Conservation (phyloP, 2,113 vertebrate species). For the Hippocampus comes region DNA sequence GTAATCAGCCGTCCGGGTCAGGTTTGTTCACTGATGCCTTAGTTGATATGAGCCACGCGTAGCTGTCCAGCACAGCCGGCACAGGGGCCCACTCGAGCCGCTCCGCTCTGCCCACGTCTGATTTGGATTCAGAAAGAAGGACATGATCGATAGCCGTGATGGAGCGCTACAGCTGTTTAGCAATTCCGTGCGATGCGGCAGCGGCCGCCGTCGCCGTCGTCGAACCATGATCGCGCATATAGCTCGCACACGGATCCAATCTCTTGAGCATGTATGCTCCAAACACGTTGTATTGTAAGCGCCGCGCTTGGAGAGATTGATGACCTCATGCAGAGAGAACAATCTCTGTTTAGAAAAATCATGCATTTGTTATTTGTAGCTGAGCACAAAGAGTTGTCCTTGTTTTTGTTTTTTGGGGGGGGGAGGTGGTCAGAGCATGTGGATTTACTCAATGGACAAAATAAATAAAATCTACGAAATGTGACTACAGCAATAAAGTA, state of each 20-base stretch:
- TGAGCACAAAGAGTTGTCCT: conserved; percentile 35
- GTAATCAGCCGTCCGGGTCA: conserved; percentile 49
- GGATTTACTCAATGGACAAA: conserved; percentile 58
- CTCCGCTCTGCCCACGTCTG: conserved; percentile 55
- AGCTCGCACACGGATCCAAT: conserved; percentile 13
- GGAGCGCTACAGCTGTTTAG: conserved; percentile 68
- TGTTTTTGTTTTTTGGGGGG: conserved; percentile 27
- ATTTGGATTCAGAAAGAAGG: conserved; percentile 66
- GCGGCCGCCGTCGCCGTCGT: conserved; percentile 36
- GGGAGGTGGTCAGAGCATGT: conserved; percentile 6
- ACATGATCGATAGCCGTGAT: conserved; percentile 70
- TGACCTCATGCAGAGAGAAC: not conserved
- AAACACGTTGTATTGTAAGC: not conserved
- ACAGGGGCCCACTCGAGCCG: conserved; percentile 40
- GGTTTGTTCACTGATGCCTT: conserved; percentile 44
- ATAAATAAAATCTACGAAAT: conserved; percentile 67
- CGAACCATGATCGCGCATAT: conserved; percentile 36
- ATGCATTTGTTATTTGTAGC: conserved; percentile 24
- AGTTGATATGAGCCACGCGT: conserved; percentile 59
- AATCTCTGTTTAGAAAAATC: conserved; percentile 16
- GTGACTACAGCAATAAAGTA: conserved; percentile 64
- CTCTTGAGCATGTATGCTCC: conserved; percentile 2
- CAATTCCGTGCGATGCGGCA: conserved; percentile 70
- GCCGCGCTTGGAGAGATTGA: conserved; percentile 1
- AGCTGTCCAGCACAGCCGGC: conserved; percentile 48